Evolutionary conservation across 2,888 invertebrate genomes (phyloP).

Genomic region (Ametastegia equiseti): DNA sequence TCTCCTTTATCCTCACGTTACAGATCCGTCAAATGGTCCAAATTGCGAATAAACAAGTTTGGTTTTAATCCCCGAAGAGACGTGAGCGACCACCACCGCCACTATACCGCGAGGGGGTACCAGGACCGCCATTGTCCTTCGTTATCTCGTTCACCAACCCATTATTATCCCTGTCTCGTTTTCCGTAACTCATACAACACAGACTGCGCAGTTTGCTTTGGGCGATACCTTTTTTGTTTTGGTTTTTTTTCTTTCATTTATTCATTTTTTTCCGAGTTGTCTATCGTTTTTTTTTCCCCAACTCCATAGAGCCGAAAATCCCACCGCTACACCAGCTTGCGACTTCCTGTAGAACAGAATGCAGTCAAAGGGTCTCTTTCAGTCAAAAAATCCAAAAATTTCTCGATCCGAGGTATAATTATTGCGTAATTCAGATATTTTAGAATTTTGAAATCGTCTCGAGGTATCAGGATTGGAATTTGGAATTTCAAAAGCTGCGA

Average conservation of each 20-base stretch:
- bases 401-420: too few relatives aligned
- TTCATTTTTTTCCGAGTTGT: not conserved
- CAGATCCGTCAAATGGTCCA: slow-evolving; percentile 39
- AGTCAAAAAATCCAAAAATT: not conserved
- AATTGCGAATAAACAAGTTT: slow-evolving; percentile 38
- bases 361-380: not conserved
- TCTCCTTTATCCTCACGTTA: slow-evolving; percentile 33
- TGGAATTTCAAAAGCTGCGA: too few relatives aligned
- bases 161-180: slow-evolving; percentile 44
- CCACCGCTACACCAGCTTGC: not conserved
- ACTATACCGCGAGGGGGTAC: not conserved
- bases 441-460: too few relatives aligned
- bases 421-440: too few relatives aligned
- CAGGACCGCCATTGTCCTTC: slow-evolving; percentile 35
- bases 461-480: too few relatives aligned
- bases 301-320: not conserved
- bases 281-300: not conserved
- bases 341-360: not conserved
- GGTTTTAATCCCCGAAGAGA: slow-evolving; percentile 42
- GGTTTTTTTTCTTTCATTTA: not conserved
- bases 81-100: slow-evolving; percentile 13
- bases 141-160: slow-evolving; percentile 44
- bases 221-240: not conserved
- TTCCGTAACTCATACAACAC: slow-evolving; percentile 39
- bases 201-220: slow-evolving; percentile 19